phyloP scores from a whole-genome alignment of 2,797 vertebrate species.

The Sparidentex hasta region DNA sequence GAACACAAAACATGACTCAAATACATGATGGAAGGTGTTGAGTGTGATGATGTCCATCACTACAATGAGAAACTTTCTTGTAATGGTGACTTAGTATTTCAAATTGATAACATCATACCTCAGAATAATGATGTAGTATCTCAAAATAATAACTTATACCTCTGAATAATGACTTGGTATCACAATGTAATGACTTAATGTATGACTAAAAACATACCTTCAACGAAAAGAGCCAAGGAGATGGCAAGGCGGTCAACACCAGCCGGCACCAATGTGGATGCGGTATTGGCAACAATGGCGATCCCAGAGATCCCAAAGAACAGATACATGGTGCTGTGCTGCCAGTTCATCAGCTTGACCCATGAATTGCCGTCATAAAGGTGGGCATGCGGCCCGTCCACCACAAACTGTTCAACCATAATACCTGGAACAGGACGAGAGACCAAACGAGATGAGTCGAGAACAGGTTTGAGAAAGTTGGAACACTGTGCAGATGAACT shows the following conservation, averaged over 20 bases:
- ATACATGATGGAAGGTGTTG: neutral
- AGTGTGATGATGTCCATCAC: no score
- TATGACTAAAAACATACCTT: constrained; percentile 85
- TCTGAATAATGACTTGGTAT: no score
- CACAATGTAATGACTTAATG: no score
- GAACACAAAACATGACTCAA: constrained; percentile 9
- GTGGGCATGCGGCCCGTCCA: constrained; percentile 91
- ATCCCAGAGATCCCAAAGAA: constrained; percentile 92
- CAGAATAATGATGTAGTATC: no score
- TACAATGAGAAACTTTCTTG: no score
- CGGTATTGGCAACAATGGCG: constrained; percentile 80
- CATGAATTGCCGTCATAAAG: constrained; percentile 84
- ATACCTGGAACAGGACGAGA: constrained; percentile 85
- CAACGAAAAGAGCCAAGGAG: constrained; percentile 89
- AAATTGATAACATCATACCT: no score
- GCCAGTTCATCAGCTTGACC: constrained; percentile 99
- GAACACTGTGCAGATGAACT: neutral
- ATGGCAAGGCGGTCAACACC: constrained; percentile 89
- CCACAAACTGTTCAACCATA: constrained; percentile 96
- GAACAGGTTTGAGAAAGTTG: neutral
- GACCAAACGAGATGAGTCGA: neutral
- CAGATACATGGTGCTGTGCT: constrained; percentile 98
- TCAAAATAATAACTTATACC: no score
- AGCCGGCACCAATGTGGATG: constrained; percentile 73
- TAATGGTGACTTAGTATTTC: no score